Evolutionary conservation across 2,113 vertebrate genomes (phyloP).

Genomic region (Scomber colias): DNA sequence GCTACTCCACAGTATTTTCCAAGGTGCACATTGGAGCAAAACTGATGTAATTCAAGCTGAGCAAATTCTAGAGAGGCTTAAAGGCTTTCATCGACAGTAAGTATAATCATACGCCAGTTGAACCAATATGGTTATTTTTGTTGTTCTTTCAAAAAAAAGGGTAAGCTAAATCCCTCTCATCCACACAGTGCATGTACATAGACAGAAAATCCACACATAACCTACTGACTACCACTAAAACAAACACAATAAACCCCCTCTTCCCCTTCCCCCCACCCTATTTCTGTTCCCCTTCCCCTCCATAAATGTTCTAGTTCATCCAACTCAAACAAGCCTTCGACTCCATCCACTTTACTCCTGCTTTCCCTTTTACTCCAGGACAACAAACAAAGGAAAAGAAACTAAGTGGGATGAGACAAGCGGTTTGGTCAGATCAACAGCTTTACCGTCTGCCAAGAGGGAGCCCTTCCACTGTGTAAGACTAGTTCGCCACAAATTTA

Average conservation of each 20-base stretch:
- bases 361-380: slow-evolving; percentile 12
- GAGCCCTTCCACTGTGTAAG: background rate
- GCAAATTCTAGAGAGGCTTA: slow-evolving; percentile 4
- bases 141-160: slow-evolving; percentile 24
- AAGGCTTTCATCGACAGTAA: background rate
- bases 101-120: slow-evolving; percentile 16
- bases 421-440: slow-evolving; percentile 28
- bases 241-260: background rate
- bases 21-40: background rate
- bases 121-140: slow-evolving; percentile 16
- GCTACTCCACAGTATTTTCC: background rate
- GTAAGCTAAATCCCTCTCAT: slow-evolving; percentile 26
- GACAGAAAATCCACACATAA: slow-evolving; percentile 14
- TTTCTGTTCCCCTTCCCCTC: background rate
- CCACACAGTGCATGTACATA: background rate
- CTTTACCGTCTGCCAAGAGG: background rate
- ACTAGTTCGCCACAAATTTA: background rate
- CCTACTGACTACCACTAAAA: slow-evolving; percentile 10
- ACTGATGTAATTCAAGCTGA: slow-evolving; percentile 2
- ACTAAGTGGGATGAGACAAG: slow-evolving; percentile 4
- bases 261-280: background rate
- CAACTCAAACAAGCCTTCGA: slow-evolving; percentile 28
- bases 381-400: slow-evolving; percentile 39
- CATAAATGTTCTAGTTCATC: slow-evolving; percentile 1
- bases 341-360: slow-evolving; percentile 16